Evolutionary conservation across 2,113 vertebrate species (phyloP).

Genomic region (Synchiropus splendidus): DNA sequence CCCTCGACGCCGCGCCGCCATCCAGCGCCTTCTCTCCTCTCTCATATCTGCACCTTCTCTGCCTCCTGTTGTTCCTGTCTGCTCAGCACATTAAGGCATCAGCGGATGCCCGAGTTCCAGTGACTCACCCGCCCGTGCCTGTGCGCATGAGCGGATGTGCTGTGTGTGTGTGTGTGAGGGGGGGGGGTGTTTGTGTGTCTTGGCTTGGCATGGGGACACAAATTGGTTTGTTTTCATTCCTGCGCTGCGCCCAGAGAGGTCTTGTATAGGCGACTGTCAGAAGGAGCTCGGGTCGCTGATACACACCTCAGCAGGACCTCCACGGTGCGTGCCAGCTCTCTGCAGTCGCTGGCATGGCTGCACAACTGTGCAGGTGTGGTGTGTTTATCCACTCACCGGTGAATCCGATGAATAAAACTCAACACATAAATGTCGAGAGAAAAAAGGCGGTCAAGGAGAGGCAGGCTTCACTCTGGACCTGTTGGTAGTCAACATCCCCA

Average conservation of each 20-base stretch:
- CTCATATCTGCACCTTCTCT: conserved; percentile 4
- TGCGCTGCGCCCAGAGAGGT: conserved; percentile 41
- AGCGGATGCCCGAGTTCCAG: conserved; percentile 28
- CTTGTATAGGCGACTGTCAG: conserved; percentile 48
- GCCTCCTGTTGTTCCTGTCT: conserved; percentile 23
- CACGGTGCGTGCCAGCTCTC: conserved; percentile 9
- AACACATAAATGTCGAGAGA: not conserved
- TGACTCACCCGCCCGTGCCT: conserved; percentile 28
- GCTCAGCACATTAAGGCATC: conserved; percentile 43
- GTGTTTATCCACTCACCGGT: not conserved
- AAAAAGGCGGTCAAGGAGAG: too few species aligned
- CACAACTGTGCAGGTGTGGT: not conserved
- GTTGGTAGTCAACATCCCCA: not conserved
- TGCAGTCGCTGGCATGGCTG: not conserved
- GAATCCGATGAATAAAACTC: not conserved
- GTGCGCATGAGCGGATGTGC: conserved; percentile 14
- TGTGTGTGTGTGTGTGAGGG: conserved; percentile 13
- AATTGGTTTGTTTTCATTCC: conserved; percentile 52
- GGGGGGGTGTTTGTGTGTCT: conserved; percentile 17
- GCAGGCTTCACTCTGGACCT: too few species aligned
- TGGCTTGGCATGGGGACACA: conserved; percentile 46
- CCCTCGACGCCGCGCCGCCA: conserved; percentile 17
- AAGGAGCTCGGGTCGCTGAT: conserved; percentile 42
- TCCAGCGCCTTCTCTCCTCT: conserved; percentile 17
- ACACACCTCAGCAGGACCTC: conserved; percentile 24